Evolutionary conservation across 2,113 vertebrate genomes (phyloP).

Genomic region (Leptobrachium leishanense): DNA sequence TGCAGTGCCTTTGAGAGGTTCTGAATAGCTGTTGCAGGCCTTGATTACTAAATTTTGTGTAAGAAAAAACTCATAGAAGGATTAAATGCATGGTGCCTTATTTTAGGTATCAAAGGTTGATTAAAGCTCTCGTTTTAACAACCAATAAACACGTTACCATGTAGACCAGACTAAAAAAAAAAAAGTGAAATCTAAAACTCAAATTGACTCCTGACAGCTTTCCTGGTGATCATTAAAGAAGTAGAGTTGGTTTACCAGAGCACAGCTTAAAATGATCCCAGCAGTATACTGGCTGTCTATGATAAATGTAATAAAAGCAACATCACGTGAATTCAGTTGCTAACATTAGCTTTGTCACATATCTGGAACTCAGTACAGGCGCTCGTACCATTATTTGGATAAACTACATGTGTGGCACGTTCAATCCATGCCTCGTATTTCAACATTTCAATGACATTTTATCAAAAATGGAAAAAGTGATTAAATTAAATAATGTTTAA

Average conservation of each 20-base stretch:
- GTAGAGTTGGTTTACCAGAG: slow-evolving; percentile 33
- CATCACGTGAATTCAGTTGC: slow-evolving; percentile 35
- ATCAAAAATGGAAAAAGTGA: no score
- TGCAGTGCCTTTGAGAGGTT: neutral
- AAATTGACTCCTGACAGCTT: slow-evolving; percentile 35
- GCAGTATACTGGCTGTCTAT: slow-evolving; percentile 38
- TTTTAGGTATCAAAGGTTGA: slow-evolving; percentile 10
- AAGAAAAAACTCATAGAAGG: slow-evolving; percentile 11
- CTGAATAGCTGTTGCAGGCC: neutral
- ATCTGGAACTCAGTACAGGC: slow-evolving; percentile 22
- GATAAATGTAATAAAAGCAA: slow-evolving; percentile 40
- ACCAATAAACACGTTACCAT: slow-evolving; percentile 37
- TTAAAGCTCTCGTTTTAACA: slow-evolving; percentile 29
- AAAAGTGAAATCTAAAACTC: neutral
- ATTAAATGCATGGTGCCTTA: neutral
- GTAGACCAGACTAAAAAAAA: slow-evolving; percentile 27
- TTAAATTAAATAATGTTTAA: no score
- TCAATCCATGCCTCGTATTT: slow-evolving; percentile 15
- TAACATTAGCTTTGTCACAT: slow-evolving; percentile 33
- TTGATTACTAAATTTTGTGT: slow-evolving; percentile 18
- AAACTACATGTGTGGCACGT: slow-evolving; percentile 30
- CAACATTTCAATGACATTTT: no score
- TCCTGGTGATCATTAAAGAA: slow-evolving; percentile 43
- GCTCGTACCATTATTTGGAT: slow-evolving; percentile 31
- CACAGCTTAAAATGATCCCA: slow-evolving; percentile 39